phyloP scores from a whole-genome alignment of 1,140 invertebrate species.

The Calephelis virginiensis region DNA sequence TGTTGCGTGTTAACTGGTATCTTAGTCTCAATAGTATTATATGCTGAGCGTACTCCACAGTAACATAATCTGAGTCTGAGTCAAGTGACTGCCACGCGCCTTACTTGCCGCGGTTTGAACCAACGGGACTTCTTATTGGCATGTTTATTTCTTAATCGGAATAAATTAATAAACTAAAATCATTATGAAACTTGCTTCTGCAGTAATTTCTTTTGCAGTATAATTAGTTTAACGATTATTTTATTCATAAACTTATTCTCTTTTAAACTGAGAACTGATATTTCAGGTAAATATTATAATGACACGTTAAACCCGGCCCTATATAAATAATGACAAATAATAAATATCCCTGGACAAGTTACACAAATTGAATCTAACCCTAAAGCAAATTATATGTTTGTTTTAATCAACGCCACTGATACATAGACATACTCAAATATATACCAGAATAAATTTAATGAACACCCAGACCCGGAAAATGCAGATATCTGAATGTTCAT shows the following conservation, averaged over 20 bases:
- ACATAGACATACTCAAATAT: no score
- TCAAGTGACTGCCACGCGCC: slow-evolving; percentile 46
- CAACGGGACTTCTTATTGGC: slow-evolving; percentile 51
- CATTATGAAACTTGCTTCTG: slow-evolving; percentile 11
- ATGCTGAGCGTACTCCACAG: not conserved
- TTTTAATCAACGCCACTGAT: no score
- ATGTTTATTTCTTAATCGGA: slow-evolving; percentile 38
- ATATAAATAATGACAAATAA: no score
- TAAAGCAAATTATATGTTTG: no score
- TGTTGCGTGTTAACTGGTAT: no score
- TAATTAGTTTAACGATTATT: slow-evolving; percentile 16
- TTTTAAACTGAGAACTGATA: slow-evolving; percentile 8
- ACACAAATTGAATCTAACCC: no score
- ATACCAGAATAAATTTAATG: no score
- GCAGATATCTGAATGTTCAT: no score
- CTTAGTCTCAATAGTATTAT: slow-evolving; percentile 8
- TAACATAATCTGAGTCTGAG: slow-evolving; percentile 12
- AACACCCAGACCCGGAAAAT: no score
- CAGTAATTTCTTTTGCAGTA: slow-evolving; percentile 8
- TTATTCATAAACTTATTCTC: slow-evolving; percentile 8
- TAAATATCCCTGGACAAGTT: no score
- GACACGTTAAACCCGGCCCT: not conserved
- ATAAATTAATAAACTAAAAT: slow-evolving; percentile 19
- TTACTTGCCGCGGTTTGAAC: slow-evolving; percentile 34
- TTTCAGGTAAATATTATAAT: slow-evolving; percentile 16